A percentile compares a stretch with the other conserved stretches of the same genome.
Evolutionary conservation across 2,113 vertebrate genomes (phyloP).

Genomic region (Mormyrus iriodes): DNA sequence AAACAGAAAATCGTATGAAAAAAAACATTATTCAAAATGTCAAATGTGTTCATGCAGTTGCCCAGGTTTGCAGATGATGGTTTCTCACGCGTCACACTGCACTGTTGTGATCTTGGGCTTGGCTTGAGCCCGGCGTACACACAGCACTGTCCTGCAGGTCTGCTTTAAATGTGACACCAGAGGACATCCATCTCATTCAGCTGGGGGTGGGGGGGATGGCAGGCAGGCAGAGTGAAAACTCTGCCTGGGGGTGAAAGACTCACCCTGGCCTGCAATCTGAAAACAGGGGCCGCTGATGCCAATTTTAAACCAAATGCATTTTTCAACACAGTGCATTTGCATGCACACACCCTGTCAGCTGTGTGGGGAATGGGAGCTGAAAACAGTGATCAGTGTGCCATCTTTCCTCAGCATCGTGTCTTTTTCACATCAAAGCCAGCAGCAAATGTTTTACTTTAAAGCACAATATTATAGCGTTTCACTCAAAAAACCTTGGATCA

Average conservation of each 20-base stretch:
- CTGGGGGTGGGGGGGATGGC: not conserved
- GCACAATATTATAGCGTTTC: not conserved
- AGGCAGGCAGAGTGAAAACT: constrained; percentile 10
- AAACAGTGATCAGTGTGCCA: not conserved
- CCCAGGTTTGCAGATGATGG: not conserved
- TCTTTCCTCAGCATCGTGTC: not conserved
- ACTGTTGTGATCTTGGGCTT: not conserved
- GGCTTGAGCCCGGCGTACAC: not conserved
- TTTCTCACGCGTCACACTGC: not conserved
- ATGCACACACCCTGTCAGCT: constrained; percentile 24
- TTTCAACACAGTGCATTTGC: constrained; percentile 39
- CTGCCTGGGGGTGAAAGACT: not conserved
- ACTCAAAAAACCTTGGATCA: not conserved
- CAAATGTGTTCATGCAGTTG: not conserved
- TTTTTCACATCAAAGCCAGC: not conserved
- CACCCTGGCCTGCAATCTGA: constrained; percentile 35
- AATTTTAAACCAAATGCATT: constrained; percentile 35
- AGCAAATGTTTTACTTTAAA: not conserved
- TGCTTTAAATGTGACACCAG: not conserved
- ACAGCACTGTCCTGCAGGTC: not conserved
- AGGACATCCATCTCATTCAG: not conserved
- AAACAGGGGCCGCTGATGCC: constrained; percentile 21
- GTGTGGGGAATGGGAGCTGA: constrained; percentile 27
- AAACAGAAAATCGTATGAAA: not conserved
- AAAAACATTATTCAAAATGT: not conserved